A percentile compares a stretch with the other conserved stretches of the same genome.
Evolutionary conservation across 2,888 invertebrate genomes (phyloP).

Genomic region (Helicoverpa assulta): DNA sequence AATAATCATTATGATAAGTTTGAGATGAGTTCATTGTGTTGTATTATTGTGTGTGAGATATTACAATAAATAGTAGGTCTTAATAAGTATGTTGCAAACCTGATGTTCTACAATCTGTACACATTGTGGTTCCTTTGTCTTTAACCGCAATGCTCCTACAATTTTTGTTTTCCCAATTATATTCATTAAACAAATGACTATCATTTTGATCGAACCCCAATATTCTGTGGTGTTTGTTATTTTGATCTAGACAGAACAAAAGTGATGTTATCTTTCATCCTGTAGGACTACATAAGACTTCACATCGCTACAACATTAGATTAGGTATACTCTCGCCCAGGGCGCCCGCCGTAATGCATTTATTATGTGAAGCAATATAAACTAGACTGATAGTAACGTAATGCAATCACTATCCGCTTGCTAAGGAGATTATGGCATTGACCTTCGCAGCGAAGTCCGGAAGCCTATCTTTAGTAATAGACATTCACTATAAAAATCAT

Average conservation of each 20-base stretch:
- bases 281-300: neutral
- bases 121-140: too few species aligned
- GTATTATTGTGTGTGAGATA: constrained; percentile 19
- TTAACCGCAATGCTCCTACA: too few species aligned
- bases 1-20: constrained; percentile 27
- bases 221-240: too few species aligned
- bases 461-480: constrained; percentile 36
- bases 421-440: constrained; percentile 33
- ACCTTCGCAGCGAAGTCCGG: constrained; percentile 30
- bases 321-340: neutral
- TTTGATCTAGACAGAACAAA: too few species aligned
- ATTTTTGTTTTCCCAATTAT: neutral
- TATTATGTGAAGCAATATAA: neutral
- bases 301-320: neutral
- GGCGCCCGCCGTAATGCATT: neutral
- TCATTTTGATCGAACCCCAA: neutral
- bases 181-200: neutral
- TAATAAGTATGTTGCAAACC: too few species aligned
- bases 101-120: too few species aligned
- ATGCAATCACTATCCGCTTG: neutral
- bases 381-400: neutral
- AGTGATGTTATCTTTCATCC: neutral
- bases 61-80: too few species aligned
- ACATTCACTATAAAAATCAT: constrained; percentile 31
- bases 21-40: constrained; percentile 30